phyloP scores from a whole-genome alignment of 2,113 vertebrate species.

The Hemibagrus wyckioides region DNA sequence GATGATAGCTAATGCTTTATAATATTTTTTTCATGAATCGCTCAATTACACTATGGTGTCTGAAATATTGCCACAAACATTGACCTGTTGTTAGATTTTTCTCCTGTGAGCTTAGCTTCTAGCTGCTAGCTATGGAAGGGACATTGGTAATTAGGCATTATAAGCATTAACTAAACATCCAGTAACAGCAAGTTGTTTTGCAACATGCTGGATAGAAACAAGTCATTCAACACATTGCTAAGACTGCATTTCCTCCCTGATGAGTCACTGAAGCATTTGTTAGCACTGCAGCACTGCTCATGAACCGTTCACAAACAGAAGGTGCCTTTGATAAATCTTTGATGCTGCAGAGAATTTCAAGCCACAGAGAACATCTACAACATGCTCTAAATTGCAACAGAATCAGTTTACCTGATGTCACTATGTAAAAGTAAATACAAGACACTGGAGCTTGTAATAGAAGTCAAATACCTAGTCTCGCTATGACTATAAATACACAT shows the following conservation, averaged over 20 bases:
- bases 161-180: neutral
- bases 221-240: conserved; percentile 5
- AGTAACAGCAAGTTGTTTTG: neutral
- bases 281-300: conserved; percentile 18
- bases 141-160: neutral
- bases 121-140: neutral
- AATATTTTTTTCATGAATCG: neutral
- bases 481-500: neutral
- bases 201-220: neutral
- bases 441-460: neutral
- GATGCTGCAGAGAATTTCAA: neutral
- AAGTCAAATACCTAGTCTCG: neutral
- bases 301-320: conserved; percentile 22
- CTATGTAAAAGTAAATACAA: neutral
- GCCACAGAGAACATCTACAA: neutral
- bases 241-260: conserved; percentile 6
- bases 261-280: conserved; percentile 14
- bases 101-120: neutral
- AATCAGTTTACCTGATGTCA: neutral
- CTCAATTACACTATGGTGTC: neutral
- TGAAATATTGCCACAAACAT: neutral
- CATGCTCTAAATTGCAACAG: neutral
- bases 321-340: conserved; percentile 27
- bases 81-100: neutral
- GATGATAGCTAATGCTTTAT: neutral